Conservation (phyloP, 2,797 vertebrate species). For the Pyrocephalus nanus region DNA sequence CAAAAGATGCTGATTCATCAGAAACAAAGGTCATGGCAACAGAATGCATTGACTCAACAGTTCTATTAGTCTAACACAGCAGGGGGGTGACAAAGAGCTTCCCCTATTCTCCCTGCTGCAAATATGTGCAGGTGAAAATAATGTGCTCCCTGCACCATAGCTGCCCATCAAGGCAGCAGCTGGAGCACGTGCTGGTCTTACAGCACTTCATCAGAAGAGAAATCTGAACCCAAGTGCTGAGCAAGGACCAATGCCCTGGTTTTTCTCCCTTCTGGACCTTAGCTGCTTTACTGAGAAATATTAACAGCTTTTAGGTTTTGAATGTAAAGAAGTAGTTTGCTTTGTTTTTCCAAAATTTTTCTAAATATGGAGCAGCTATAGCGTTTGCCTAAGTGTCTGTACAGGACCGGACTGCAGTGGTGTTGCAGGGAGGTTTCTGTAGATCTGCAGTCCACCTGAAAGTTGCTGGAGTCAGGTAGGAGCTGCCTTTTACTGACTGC, state of each 20-base stretch:
- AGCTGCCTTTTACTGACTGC: background rate
- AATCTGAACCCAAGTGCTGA: background rate
- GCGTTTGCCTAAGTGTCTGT: background rate
- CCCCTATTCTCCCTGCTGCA: background rate
- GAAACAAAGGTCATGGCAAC: background rate
- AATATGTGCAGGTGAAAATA: background rate
- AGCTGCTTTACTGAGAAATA: background rate
- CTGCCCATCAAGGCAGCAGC: background rate
- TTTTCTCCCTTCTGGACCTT: background rate
- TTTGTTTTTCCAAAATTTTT: background rate
- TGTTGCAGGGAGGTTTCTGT: background rate
- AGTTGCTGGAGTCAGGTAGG: background rate
- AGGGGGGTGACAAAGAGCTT: background rate
- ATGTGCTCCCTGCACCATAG: background rate
- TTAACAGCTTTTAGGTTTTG: background rate
- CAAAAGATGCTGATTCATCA: conserved; percentile 3
- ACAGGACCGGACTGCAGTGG: background rate
- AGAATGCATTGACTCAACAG: background rate
- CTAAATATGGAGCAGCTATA: background rate
- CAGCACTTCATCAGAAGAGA: background rate
- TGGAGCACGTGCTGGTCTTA: background rate
- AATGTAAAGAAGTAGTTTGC: background rate
- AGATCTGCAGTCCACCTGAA: background rate
- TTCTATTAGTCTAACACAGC: background rate
- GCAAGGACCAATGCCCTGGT: background rate